Conservation (phyloP, 2,888 invertebrate species). For the Deilephila porcellus region DNA sequence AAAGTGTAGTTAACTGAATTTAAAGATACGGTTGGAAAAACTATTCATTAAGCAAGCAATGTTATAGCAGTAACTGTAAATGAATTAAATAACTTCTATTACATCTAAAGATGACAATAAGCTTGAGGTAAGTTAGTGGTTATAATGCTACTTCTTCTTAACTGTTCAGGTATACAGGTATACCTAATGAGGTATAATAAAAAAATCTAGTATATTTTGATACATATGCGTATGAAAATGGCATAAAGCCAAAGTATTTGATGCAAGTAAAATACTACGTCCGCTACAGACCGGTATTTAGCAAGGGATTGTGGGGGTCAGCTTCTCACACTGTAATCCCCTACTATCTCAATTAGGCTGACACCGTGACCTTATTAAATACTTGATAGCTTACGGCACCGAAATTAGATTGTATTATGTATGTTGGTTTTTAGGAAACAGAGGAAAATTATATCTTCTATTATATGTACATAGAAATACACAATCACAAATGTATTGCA, state of each 20-base stretch:
- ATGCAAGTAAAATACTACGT: background rate
- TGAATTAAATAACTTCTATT: no score
- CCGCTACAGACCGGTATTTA: conserved; percentile 18
- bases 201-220: background rate
- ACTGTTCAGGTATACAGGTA: no score
- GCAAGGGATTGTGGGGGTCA: conserved; percentile 19
- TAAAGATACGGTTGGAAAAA: background rate
- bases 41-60: background rate
- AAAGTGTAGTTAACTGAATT: background rate
- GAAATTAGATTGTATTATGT: background rate
- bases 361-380: conserved; percentile 18
- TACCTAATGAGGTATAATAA: no score
- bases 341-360: conserved; percentile 26
- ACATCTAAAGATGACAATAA: no score
- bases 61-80: background rate
- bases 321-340: conserved; percentile 1
- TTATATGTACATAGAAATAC: background rate
- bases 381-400: conserved; percentile 6
- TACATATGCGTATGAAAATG: background rate
- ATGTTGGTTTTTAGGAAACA: background rate
- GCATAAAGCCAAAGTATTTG: background rate
- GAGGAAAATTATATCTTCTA: background rate
- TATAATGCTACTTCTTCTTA: no score
- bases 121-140: no score
- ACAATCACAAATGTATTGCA: background rate